Base-by-base conservation (phyloP, 2,797 vertebrate genomes). In the Micromesistius poutassou region DNA sequence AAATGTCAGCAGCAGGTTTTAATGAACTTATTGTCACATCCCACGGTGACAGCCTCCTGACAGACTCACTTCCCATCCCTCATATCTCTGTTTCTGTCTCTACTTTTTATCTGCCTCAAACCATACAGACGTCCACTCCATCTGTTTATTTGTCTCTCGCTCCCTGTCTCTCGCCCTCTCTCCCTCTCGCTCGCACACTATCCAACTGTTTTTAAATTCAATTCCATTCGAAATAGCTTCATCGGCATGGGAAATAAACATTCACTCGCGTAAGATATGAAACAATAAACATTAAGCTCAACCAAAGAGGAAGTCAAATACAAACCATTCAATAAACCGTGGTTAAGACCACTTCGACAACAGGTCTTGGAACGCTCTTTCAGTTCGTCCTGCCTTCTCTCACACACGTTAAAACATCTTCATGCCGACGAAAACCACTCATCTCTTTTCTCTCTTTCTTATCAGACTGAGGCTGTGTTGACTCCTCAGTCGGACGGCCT, bases 1-100 rank as follows among this genome's bases (percentile, higher is more conserved):
- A 46, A 50, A 73, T 82, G 75, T 5, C 42, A 19, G 76, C 28
- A 25, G 77, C 79, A 80, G 62, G 62, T 68, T 28, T 80, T 50
- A 85, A 86, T 86, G 42, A 83, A 81, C 79, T 84, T 62, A 79
- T 79, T 28, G 83, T 80, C 80, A 79, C 74, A 77, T 28, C 76
- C 77, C 25, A 77, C n/a, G 7, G 76, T 74, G 81, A 80, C 73
- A 85, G 78, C 71, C 79, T 46, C 42, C 75, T 40, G 75, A 71
- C 72, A 82, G 35, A 81, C 73, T 77, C 79, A 31, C 42, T 78
- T 71, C 38, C 76, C 73, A 73, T 71, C 78, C 62, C 62, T 25
- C 5, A 68, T 68, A 68, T 68, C 22, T 62, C 55, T 62, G 5
- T 62, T n/a, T 68, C 62, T 9, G 62, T 7, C 62, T 68, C n/a